A percentile compares a stretch with the other conserved stretches of the same genome.
Evolutionary conservation across 2,113 vertebrate genomes (phyloP).

Genomic region (Cryptotis parvus): DNA sequence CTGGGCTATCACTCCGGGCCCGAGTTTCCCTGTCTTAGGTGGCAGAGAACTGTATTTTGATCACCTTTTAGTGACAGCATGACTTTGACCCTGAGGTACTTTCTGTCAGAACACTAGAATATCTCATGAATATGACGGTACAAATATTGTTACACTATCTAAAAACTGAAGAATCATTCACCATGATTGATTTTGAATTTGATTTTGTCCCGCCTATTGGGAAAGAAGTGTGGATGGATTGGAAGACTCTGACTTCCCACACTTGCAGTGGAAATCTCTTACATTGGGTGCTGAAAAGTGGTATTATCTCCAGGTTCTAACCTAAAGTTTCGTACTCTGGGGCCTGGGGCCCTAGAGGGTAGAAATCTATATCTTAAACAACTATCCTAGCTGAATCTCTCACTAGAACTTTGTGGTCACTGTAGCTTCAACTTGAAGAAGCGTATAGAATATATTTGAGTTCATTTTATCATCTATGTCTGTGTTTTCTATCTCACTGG

Average conservation of each 20-base stretch:
- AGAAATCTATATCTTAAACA: not conserved
- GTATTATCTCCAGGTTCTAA: not conserved
- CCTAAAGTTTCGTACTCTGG: not conserved
- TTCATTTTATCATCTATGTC: not conserved
- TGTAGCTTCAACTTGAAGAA: not conserved
- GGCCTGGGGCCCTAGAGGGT: not conserved
- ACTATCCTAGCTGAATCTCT: not conserved
- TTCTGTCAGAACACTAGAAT: not conserved
- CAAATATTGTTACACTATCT: not conserved
- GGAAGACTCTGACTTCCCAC: not conserved
- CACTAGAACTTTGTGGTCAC: not conserved
- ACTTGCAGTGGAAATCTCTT: not conserved
- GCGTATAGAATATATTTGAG: not conserved
- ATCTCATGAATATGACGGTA: not conserved
- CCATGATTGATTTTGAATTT: not conserved
- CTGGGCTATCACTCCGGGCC: too few species aligned
- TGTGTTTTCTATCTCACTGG: not conserved
- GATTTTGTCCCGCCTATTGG: not conserved
- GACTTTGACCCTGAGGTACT: not conserved
- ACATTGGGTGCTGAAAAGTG: not conserved
- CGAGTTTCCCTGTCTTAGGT: too few species aligned
- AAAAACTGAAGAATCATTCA: slow-evolving; percentile 26
- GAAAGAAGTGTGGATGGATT: not conserved
- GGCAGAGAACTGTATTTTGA: not conserved
- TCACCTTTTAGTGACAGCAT: not conserved